Conservation (phyloP, 2,113 vertebrate species). For the Columba livia region DNA sequence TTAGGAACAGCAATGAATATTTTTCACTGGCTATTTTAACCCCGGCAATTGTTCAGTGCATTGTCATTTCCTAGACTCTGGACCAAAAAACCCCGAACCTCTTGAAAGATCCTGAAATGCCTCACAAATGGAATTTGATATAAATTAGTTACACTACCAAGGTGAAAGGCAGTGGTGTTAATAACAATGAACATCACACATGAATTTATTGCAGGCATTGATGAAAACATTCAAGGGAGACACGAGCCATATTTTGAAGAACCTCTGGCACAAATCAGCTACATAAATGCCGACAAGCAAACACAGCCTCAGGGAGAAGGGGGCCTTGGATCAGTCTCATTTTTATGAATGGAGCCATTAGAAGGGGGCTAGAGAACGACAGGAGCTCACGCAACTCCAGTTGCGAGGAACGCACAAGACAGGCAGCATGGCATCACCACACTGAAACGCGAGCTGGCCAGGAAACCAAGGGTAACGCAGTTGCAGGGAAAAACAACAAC, state of each 20-base stretch:
- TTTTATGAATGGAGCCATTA: constrained; percentile 25
- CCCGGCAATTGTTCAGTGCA: neutral
- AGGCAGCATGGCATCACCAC: neutral
- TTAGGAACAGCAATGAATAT: neutral
- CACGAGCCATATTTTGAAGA: neutral
- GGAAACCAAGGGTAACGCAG: neutral
- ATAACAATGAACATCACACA: neutral
- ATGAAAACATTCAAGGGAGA: neutral
- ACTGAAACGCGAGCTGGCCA: neutral
- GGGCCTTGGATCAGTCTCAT: neutral
- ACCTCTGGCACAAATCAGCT: neutral
- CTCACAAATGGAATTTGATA: neutral
- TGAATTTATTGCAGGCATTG: neutral
- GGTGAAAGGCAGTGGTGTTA: neutral
- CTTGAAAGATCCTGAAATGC: neutral
- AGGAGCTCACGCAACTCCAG: neutral
- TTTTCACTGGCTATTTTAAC: neutral
- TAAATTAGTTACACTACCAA: neutral
- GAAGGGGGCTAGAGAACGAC: neutral
- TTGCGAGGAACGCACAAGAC: rapidly evolving
- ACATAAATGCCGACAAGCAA: neutral
- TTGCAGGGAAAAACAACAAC: neutral
- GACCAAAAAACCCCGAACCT: neutral
- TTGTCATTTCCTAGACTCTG: neutral
- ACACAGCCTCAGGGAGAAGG: neutral